Base-by-base conservation (phyloP, 1,140 invertebrate genomes). In the Planococcus citri region DNA sequence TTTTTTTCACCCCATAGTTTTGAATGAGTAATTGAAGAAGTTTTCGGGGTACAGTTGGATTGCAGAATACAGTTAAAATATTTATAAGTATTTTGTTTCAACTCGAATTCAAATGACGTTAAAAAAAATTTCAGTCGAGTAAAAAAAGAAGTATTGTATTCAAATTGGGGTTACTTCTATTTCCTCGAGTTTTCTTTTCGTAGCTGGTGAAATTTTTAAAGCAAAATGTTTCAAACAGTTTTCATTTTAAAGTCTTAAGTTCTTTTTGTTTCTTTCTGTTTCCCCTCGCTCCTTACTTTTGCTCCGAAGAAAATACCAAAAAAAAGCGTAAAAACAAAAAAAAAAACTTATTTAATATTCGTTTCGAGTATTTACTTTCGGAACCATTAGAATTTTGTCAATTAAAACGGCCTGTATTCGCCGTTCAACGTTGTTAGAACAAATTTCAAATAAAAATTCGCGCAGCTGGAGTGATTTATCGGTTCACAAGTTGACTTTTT, bases 21-120 rank as follows among this genome's bases (percentile, higher is more conserved):
- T 51, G 41, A 51, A 51, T 51, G 41, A 51, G 41, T 51, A 51
- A 51, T 51, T 51, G 41, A 51, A 51, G 41, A 51, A 51, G 41
- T 51, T 51, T n/a, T 20, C 4, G 12, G n/a, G n/a, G n/a, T n/a
- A n/a, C n/a, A n/a, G 41, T 51, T n/a, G n/a, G 41, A 51, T 51
- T 9, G 17, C 10, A n/a, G 12, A n/a, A 51, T 17, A 51, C 10
- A 17, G 12, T 51, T 51, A 51, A 51, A 51, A 51, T 51, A 51
- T 37, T 37, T 51, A 51, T 51, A 51, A 51, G 41, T 51, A 51
- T 51, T 51, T 51, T 20, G 41, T 51, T 51, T 51, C n/a, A 51
- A 51, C 41, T 20, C 6, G 41, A 51, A 51, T 51, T 51, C 41
- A 51, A 51, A 51, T 51, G 41, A 51, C 4, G 41, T 51, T 51